Percentiles rank a stretch among this genome's conserved stretches.
Evolutionary conservation across 1,140 invertebrate genomes (phyloP).

Genomic region (Aradophagus sp.): DNA sequence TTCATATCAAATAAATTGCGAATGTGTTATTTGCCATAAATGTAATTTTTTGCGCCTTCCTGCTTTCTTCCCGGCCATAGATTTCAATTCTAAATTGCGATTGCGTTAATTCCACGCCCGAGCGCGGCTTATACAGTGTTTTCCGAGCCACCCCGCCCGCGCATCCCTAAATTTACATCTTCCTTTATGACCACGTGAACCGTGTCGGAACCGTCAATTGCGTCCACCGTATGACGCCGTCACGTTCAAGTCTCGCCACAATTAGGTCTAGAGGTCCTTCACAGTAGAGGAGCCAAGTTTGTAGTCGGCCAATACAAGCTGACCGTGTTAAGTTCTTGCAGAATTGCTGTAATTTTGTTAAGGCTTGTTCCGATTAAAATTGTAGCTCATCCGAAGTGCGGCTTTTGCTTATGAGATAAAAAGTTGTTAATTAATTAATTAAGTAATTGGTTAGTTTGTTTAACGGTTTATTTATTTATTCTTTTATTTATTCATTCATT

Average conservation of each 20-base stretch:
- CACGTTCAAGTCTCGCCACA: constrained; percentile 36
- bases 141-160: no score
- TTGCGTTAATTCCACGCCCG: neutral
- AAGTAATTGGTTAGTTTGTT: no score
- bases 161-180: constrained; percentile 21
- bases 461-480: no score
- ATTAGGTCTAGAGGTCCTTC: constrained; percentile 37
- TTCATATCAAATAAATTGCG: constrained; percentile 52
- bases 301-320: constrained; percentile 43
- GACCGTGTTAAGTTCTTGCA: constrained; percentile 33
- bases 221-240: constrained; percentile 28
- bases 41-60: no score
- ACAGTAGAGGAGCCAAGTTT: constrained; percentile 38
- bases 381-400: no score
- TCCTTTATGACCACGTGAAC: constrained; percentile 35
- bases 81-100: neutral
- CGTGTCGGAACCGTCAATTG: constrained; percentile 30
- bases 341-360: constrained; percentile 17
- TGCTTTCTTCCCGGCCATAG: neutral
- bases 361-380: constrained; percentile 6
- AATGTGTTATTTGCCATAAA: constrained; percentile 29
- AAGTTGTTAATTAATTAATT: no score
- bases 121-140: no score
- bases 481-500: no score
- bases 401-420: no score